Evolutionary conservation across 2,113 vertebrate species (phyloP).

Genomic region (Vulpes vulpes): DNA sequence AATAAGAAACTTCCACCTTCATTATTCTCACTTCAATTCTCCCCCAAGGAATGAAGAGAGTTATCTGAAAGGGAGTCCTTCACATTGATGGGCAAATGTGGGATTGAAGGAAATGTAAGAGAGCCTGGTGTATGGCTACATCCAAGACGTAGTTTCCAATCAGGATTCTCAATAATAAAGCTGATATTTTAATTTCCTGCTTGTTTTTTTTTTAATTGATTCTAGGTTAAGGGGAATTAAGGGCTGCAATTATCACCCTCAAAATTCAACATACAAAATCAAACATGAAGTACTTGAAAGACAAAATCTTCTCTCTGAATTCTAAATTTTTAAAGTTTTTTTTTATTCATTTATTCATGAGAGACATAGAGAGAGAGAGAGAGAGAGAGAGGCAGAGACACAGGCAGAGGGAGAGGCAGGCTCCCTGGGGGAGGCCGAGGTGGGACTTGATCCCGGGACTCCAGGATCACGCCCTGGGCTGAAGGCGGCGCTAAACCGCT

Average conservation of each 20-base stretch:
- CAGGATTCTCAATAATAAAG: background rate
- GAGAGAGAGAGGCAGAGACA: too few relatives aligned
- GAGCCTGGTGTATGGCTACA: rapidly evolving
- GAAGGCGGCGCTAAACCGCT: too few relatives aligned
- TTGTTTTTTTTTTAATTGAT: background rate
- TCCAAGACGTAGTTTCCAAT: background rate
- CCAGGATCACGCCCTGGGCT: too few relatives aligned
- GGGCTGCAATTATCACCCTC: background rate
- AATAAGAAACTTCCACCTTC: background rate
- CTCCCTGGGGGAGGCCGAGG: too few relatives aligned
- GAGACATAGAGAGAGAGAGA: too few relatives aligned
- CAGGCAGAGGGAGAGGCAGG: too few relatives aligned
- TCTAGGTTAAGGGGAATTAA: background rate
- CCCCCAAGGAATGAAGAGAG: background rate
- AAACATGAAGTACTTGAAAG: background rate
- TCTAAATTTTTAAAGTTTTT: too few relatives aligned
- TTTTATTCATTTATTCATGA: too few relatives aligned
- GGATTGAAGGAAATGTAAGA: background rate
- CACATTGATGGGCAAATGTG: rapidly evolving
- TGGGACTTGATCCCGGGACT: too few relatives aligned
- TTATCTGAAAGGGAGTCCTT: background rate
- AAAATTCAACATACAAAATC: background rate
- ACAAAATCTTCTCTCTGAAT: background rate
- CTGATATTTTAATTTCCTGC: background rate
- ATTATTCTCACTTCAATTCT: background rate